phyloP scores from a whole-genome alignment of 2,888 invertebrate species.

The Zootermopsis nevadensis region DNA sequence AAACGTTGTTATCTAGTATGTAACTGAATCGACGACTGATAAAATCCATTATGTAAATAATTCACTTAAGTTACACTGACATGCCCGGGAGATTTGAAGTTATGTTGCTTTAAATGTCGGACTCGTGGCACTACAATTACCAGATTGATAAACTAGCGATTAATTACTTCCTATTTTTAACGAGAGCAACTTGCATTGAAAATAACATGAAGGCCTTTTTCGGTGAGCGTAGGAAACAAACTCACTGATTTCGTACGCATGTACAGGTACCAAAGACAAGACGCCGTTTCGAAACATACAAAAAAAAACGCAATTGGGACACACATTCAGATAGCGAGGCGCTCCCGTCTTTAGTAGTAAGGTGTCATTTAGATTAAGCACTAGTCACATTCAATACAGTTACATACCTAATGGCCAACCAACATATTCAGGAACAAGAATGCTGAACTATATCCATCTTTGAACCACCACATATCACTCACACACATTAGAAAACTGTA shows the following conservation, averaged over 20 bases:
- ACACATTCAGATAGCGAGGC: background rate
- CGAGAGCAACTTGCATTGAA: too few species aligned
- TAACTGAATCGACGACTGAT: background rate
- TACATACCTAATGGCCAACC: constrained; percentile 13
- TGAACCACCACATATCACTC: constrained; percentile 9
- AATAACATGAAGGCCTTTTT: too few species aligned
- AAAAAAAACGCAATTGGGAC: constrained; percentile 31
- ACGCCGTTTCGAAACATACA: constrained; percentile 26
- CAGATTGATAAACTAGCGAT: too few species aligned
- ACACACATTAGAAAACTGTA: background rate
- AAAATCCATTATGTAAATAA: background rate
- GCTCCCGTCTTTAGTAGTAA: background rate
- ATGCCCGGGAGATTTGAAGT: constrained; percentile 30
- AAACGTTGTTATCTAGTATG: background rate
- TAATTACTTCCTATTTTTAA: too few species aligned
- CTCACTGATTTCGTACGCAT: background rate
- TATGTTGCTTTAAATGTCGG: background rate
- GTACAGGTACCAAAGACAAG: background rate
- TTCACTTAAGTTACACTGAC: background rate
- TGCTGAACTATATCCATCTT: constrained; percentile 12
- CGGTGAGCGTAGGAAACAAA: background rate
- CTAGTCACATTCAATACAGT: background rate
- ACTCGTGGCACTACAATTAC: background rate
- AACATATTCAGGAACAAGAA: constrained; percentile 8
- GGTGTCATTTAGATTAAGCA: background rate